Base-by-base conservation (phyloP, 2,888 invertebrate genomes). In the Scotopteryx bipunctaria region DNA sequence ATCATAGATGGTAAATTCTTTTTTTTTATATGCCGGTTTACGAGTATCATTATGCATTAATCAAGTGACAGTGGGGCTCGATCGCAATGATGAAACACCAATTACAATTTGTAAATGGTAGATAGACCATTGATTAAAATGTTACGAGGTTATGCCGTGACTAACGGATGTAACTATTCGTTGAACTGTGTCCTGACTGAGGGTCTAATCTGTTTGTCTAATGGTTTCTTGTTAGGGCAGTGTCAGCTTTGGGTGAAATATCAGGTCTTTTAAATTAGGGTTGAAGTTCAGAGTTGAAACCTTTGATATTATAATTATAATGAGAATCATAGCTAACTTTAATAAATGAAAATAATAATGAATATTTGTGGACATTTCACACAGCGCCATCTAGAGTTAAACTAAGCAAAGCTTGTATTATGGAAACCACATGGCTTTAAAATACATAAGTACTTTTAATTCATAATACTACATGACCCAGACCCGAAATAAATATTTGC, bases 51-150 rank as follows among this genome's bases (percentile, higher is more conserved):
- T 9, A 11, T 27, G 25, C 9, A 27, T 11, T 9, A 11, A 27
- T 21, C 21, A 14, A 3, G 19, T 8, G 29, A 13, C 29, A 41
- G 19, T 17, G 21, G 23, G 13, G 23, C 33, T 43, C 61, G 68
- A 61, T 68, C 61, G 63, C 61, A 64, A 68, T 51, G 62, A 65
- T 61, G 65, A 69, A 64, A 73, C 13, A 47, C 57, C 60, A 57
- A 64, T 62, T 64, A 65, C 53, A 37, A 33, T 57, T 53, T 54
- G 60, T 57, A 59, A 66, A 58, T 54, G 64, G 62, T 45, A 31
- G 51, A 63, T 57, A 50, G 57, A 55, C 35, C 55, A 63, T 67
- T 63, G 63, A 68, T 66, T 59, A 58, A 62, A 66, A 56, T 67
- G 63, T 65, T 63, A 67, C 66, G 66, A 71, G 71, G 61, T 52